These are phyloP conservation scores for Ooceraea biroi DNA, from an alignment of 1,140 invertebrate species.

Conservation along the genomic window DNA sequence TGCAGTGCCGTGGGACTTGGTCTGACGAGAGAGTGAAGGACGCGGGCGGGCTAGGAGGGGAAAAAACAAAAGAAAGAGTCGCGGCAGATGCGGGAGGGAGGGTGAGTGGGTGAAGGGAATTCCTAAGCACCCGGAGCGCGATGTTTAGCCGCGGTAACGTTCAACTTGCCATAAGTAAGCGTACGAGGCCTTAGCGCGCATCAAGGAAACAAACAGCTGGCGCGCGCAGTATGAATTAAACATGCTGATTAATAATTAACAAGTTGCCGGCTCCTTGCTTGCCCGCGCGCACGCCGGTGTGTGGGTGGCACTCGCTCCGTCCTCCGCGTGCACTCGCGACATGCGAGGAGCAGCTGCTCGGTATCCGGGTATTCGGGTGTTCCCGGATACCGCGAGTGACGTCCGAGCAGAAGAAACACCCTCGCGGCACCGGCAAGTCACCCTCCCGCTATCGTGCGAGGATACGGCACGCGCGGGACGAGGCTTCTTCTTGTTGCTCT, in stretches of 20 bases:
- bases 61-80: constrained; percentile 57
- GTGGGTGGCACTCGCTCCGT: constrained; percentile 59
- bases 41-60: constrained; percentile 57
- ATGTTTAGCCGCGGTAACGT: constrained; percentile 76
- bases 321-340: constrained; percentile 6
- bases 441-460: too few species aligned
- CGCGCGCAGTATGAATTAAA: constrained; percentile 85
- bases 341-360: constrained; percentile 50
- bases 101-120: constrained; percentile 46
- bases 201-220: constrained; percentile 84
- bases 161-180: constrained; percentile 76
- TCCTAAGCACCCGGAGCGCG: constrained; percentile 72
- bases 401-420: neutral
- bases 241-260: constrained; percentile 86
- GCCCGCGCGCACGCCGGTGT: constrained; percentile 68
- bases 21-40: constrained; percentile 27
- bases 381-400: neutral
- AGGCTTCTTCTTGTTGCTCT: too few species aligned
- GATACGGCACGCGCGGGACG: too few species aligned
- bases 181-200: constrained; percentile 80
- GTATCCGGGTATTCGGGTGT: too few species aligned
- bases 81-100: constrained; percentile 26
- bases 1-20: constrained; percentile 34
- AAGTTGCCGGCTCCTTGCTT: constrained; percentile 79
- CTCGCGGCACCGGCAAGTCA: too few species aligned